These are phyloP conservation scores for Melanotaenia trifasciata DNA, from an alignment of 2,797 vertebrate genomes.

Conservation along the genomic window DNA sequence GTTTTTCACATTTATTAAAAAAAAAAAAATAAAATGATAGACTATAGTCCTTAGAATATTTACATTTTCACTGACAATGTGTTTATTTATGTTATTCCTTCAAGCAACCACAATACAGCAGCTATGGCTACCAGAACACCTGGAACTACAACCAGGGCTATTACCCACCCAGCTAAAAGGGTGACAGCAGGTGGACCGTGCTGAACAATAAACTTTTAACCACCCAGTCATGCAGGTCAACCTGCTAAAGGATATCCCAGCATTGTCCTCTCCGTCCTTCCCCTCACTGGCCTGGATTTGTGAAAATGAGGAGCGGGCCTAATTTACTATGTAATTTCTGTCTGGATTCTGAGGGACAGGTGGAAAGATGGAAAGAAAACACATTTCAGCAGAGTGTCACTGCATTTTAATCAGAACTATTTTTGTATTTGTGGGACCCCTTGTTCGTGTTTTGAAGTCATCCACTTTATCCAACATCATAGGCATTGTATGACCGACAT, in stretches of 20 bases:
- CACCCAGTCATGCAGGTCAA: conserved; percentile 14
- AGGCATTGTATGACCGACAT: conserved; percentile 52
- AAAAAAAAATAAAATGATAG: too few species aligned
- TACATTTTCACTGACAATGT: neutral
- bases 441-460: conserved; percentile 53
- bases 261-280: conserved; percentile 46
- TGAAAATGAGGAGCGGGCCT: conserved; percentile 15
- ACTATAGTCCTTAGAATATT: neutral
- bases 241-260: conserved; percentile 38
- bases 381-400: conserved; percentile 30
- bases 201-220: conserved; percentile 45
- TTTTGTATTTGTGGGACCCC: conserved; percentile 70
- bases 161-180: conserved; percentile 83
- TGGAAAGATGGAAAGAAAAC: conserved; percentile 34
- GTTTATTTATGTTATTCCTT: conserved; percentile 8
- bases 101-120: conserved; percentile 83
- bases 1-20: neutral
- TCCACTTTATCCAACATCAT: conserved; percentile 42
- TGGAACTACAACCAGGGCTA: conserved; percentile 89
- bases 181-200: conserved; percentile 9
- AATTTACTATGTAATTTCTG: conserved; percentile 15
- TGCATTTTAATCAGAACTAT: conserved; percentile 73
- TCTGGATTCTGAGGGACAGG: conserved; percentile 22
- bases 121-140: conserved; percentile 84
- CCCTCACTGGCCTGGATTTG: conserved; percentile 51